Evolutionary conservation across 2,888 invertebrate species (phyloP).

Genomic region (Halocaridina rubra): DNA sequence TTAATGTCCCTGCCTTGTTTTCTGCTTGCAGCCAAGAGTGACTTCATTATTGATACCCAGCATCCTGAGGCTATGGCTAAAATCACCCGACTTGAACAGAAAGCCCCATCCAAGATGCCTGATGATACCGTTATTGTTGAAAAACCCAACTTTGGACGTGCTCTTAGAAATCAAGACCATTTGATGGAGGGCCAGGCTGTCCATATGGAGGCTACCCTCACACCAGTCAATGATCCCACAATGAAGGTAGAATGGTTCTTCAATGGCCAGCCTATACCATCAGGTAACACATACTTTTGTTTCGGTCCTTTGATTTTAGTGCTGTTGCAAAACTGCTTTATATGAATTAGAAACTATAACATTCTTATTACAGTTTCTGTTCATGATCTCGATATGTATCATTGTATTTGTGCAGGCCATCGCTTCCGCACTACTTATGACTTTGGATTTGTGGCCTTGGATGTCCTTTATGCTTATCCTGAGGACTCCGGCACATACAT

Average conservation of each 20-base stretch:
- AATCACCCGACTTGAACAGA: conserved; percentile 70
- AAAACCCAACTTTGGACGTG: conserved; percentile 89
- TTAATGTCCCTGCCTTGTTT: too few species aligned
- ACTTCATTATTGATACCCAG: conserved; percentile 61
- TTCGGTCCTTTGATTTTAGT: too few species aligned
- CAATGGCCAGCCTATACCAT: conserved; percentile 91
- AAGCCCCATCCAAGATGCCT: conserved; percentile 65
- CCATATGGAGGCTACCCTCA: conserved; percentile 93
- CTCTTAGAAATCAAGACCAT: conserved; percentile 82
- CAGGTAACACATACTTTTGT: conserved; percentile 70
- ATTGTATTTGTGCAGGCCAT: conserved; percentile 75
- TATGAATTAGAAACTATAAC: too few species aligned
- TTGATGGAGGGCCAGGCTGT: conserved; percentile 88
- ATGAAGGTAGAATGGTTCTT: conserved; percentile 99
- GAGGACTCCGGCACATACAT: conserved; percentile 97
- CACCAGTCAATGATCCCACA: conserved; percentile 97
- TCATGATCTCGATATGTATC: too few species aligned
- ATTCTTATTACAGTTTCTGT: too few species aligned
- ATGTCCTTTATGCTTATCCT: conserved; percentile 94
- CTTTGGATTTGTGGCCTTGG: conserved; percentile 96
- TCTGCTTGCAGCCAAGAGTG: conserved; percentile 63
- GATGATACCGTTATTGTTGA: conserved; percentile 79
- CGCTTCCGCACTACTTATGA: conserved; percentile 96
- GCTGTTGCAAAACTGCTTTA: too few species aligned
- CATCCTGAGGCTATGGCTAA: conserved; percentile 69